A percentile compares a stretch with the other conserved stretches of the same genome.
Conservation (phyloP, 2,797 vertebrate genomes). For the Platalea minor region DNA sequence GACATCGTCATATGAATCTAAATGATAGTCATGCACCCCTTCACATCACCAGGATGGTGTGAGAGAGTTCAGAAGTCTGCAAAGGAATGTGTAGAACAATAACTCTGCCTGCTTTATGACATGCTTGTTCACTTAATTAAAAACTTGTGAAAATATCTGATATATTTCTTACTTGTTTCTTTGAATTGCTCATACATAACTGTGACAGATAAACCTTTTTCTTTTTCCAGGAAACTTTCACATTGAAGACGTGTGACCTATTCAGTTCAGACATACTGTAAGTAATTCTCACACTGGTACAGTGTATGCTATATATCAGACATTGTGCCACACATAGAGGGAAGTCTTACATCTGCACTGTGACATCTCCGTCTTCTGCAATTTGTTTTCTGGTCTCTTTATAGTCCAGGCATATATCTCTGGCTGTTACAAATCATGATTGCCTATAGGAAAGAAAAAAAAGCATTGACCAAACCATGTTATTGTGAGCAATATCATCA, state of each 20-base stretch:
- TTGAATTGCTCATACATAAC: background rate
- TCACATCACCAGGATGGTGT: accelerated
- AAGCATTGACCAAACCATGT: background rate
- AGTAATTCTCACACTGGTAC: background rate
- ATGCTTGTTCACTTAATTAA: background rate
- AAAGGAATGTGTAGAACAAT: background rate
- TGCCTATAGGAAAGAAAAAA: background rate
- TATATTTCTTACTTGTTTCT: background rate
- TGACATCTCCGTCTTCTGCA: background rate
- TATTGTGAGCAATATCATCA: background rate
- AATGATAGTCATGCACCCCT: background rate
- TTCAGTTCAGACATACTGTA: background rate
- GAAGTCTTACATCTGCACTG: background rate
- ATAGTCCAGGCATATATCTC: background rate
- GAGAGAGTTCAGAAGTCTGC: background rate
- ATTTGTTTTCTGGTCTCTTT: background rate
- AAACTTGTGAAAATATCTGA: background rate
- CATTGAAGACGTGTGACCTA: background rate
- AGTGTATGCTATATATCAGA: background rate
- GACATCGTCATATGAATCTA: background rate
- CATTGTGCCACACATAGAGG: background rate
- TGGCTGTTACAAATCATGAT: background rate
- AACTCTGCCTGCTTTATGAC: background rate
- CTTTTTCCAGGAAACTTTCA: background rate
- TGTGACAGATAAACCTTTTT: background rate